A percentile compares a stretch with the other conserved stretches of the same genome.
Evolutionary conservation across 1,140 invertebrate genomes (phyloP).

Genomic region (Littorina saxatilis): DNA sequence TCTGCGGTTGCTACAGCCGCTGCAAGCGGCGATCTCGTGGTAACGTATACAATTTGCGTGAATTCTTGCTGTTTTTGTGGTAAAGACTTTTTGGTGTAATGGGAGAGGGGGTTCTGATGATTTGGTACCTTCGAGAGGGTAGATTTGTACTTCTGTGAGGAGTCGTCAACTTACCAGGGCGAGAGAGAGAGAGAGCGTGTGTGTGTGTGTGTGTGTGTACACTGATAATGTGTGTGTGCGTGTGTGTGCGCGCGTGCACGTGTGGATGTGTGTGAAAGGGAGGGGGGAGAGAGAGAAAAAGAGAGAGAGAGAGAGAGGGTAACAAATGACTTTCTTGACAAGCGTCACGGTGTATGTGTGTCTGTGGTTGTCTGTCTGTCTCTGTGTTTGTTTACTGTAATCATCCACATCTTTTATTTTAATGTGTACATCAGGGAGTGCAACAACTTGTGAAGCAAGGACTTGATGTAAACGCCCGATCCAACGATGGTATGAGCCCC

Average conservation of each 20-base stretch:
- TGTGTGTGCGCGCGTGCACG: background rate
- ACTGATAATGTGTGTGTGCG: conserved; percentile 1
- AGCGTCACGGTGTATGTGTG: conserved; percentile 10
- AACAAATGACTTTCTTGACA: too few species aligned
- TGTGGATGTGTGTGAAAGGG: too few species aligned
- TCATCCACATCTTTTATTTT: background rate
- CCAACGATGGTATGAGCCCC: conserved; percentile 70
- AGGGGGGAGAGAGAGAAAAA: too few species aligned
- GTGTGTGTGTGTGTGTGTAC: background rate
- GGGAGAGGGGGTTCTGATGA: background rate
- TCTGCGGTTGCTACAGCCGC: conserved; percentile 44
- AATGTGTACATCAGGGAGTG: too few species aligned
- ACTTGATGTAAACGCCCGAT: conserved; percentile 56
- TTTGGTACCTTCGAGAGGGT: background rate
- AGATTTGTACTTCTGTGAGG: background rate
- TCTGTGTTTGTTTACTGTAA: conserved; percentile 2
- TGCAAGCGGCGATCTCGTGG: conserved; percentile 56
- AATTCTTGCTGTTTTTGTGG: too few species aligned
- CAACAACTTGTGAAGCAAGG: conserved; percentile 50
- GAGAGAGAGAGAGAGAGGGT: too few species aligned
- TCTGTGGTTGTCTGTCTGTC: background rate
- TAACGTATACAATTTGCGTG: conserved; percentile 35
- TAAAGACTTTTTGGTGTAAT: background rate
- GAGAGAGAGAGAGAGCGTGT: background rate
- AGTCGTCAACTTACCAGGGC: too few species aligned